Evolutionary conservation across 2,888 invertebrate genomes (phyloP).

Genomic region (Mellilla xanthometata): DNA sequence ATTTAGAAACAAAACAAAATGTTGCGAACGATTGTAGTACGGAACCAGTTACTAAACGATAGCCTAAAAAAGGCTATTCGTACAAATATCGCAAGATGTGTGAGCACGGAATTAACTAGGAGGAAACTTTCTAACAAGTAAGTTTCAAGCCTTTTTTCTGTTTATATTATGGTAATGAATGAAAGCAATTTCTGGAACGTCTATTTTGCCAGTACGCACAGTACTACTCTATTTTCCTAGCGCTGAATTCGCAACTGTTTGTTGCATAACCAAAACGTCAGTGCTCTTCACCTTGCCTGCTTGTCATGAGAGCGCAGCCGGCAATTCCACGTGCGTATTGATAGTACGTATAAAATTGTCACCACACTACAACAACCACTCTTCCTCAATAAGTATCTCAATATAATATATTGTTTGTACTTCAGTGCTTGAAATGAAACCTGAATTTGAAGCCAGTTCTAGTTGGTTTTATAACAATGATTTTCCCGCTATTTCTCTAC

Average conservation of each 20-base stretch:
- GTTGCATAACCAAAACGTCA: conserved; percentile 80
- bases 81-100: conserved; percentile 82
- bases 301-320: conserved; percentile 43
- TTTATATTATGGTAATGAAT: neutral
- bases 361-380: neutral
- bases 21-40: conserved; percentile 88
- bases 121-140: conserved; percentile 84
- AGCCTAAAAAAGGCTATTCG: conserved; percentile 83
- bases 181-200: neutral
- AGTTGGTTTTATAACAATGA: no score
- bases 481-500: no score
- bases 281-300: conserved; percentile 51
- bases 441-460: no score
- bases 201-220: neutral
- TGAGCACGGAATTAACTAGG: conserved; percentile 84
- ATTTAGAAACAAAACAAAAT: conserved; percentile 70
- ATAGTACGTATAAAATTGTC: neutral
- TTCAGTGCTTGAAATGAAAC: no score
- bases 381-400: no score
- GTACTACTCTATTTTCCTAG: neutral
- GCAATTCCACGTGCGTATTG: conserved; percentile 40
- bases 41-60: conserved; percentile 86
- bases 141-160: conserved; percentile 38
- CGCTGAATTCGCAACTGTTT: conserved; percentile 36
- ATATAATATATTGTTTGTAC: no score